These are phyloP conservation scores for Garrulus glandarius DNA, from an alignment of 2,797 vertebrate genomes.

Conservation along the genomic window DNA sequence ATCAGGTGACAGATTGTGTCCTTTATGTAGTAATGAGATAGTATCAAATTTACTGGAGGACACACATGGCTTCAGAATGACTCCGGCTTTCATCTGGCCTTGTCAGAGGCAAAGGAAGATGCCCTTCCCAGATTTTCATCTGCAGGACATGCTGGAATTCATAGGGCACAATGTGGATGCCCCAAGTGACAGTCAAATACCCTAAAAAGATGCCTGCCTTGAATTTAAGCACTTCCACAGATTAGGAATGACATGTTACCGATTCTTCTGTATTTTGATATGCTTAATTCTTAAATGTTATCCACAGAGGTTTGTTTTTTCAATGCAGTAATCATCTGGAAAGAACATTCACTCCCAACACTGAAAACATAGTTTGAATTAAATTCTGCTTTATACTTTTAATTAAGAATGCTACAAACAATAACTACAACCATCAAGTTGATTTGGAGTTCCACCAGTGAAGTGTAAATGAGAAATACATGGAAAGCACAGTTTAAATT, in stretches of 20 bases:
- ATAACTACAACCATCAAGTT: not conserved
- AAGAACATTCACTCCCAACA: not conserved
- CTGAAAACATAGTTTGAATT: not conserved
- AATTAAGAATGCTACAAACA: not conserved
- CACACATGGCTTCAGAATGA: not conserved
- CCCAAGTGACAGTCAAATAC: not conserved
- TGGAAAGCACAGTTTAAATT: conserved; percentile 5
- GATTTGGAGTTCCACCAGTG: conserved; percentile 1
- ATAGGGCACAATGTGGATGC: not conserved
- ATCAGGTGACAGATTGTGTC: not conserved
- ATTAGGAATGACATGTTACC: not conserved
- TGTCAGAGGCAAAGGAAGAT: not conserved
- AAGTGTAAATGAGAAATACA: conserved; percentile 20
- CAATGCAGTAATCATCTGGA: not conserved
- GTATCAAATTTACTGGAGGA: not conserved
- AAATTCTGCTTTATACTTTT: conserved; percentile 2
- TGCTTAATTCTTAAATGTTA: not conserved
- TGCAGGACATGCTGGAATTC: not conserved
- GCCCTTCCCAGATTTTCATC: not conserved
- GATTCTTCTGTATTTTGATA: not conserved
- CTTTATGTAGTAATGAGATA: not conserved
- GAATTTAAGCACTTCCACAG: not conserved
- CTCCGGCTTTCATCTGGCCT: not conserved
- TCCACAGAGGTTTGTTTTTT: not conserved
- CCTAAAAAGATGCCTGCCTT: not conserved